A percentile compares a stretch with the other conserved stretches of the same genome.
Conservation (phyloP, 92 coral and sea anemone species). For the Isaurus tuberculatus region DNA sequence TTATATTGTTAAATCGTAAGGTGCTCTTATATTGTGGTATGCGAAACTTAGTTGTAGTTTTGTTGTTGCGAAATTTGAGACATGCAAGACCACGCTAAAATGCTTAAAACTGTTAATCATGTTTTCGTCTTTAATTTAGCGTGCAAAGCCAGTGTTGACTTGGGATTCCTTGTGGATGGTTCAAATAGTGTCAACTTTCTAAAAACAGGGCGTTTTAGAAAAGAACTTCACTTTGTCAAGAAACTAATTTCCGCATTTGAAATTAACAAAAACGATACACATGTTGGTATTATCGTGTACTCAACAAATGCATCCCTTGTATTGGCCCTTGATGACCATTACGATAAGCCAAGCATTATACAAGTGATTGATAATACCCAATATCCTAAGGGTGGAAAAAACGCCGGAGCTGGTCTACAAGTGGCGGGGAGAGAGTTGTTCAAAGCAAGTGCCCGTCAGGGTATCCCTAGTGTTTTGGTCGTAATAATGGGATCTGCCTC, state of each 20-base stretch:
- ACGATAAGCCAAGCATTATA: conserved; percentile 28
- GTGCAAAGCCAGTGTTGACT: conserved; percentile 43
- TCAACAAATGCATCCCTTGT: conserved; percentile 25
- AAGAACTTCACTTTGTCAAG: conserved; percentile 39
- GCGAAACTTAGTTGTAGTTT: not conserved
- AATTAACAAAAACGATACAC: conserved; percentile 33
- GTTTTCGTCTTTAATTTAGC: not conserved
- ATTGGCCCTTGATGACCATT: conserved; percentile 34
- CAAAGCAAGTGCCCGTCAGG: conserved; percentile 44
- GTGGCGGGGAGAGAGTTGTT: conserved; percentile 2
- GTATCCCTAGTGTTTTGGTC: conserved; percentile 21
- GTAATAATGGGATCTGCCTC: conserved; percentile 38
- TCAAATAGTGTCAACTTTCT: conserved; percentile 32
- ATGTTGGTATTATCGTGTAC: conserved; percentile 26
- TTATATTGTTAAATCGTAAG: too few species aligned
- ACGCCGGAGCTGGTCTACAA: conserved; percentile 23
- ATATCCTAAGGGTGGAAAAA: conserved; percentile 40
- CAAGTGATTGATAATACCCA: conserved; percentile 20
- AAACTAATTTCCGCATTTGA: conserved; percentile 27
- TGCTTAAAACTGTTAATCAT: not conserved
- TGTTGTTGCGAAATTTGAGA: not conserved
- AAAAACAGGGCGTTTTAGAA: conserved; percentile 28
- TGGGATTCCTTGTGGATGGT: conserved; percentile 39
- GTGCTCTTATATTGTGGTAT: not conserved
- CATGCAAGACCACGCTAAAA: too few species aligned